A percentile compares a stretch with the other conserved stretches of the same genome.
Conservation (phyloP, 2,113 vertebrate species). For the Orcinus orca region DNA sequence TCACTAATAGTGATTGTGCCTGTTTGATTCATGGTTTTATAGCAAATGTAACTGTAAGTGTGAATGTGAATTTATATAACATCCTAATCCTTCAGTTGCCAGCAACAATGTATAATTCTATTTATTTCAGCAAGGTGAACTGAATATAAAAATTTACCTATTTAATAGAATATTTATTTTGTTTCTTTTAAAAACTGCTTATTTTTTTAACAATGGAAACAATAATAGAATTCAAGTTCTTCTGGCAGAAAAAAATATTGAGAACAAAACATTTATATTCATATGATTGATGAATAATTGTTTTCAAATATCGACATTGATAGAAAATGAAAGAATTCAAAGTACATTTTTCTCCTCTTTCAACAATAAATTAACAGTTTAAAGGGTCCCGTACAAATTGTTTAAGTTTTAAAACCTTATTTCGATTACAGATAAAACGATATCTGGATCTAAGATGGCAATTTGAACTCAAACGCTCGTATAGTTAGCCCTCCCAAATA, state of each 20-base stretch:
- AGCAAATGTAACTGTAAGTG: background rate
- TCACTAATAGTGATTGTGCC: background rate
- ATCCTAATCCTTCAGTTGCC: background rate
- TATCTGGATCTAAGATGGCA: background rate
- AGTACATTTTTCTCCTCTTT: background rate
- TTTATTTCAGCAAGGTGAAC: background rate
- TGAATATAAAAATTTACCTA: background rate
- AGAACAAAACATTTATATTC: background rate
- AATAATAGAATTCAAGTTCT: slow-evolving; percentile 2
- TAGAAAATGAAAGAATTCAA: background rate
- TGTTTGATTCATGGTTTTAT: background rate
- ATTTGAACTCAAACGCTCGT: background rate
- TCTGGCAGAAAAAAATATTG: background rate
- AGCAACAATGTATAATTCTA: background rate
- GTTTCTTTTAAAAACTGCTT: background rate
- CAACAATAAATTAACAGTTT: background rate
- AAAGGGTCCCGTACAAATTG: background rate
- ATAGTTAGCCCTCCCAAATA: background rate
- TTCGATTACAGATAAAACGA: background rate
- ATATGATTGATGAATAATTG: background rate
- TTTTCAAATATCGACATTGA: background rate
- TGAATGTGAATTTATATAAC: background rate
- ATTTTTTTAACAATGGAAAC: background rate
- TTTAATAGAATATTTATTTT: background rate
- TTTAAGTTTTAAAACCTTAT: background rate